These are phyloP conservation scores for Lepisosteus oculatus DNA, from an alignment of 2,113 vertebrate species.

Conservation along the genomic window DNA sequence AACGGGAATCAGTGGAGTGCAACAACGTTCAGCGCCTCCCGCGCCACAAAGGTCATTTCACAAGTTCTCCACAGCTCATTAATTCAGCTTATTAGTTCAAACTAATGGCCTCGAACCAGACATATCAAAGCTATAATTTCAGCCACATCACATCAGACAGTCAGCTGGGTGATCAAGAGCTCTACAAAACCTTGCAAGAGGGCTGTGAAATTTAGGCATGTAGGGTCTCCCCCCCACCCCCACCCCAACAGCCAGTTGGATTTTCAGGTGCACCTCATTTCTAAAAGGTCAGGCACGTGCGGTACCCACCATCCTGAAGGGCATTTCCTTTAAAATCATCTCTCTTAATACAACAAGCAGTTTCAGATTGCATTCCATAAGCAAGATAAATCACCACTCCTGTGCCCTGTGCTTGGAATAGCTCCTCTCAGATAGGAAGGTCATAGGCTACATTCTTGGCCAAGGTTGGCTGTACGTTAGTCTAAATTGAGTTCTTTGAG, in stretches of 20 bases:
- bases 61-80: conserved; percentile 12
- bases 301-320: conserved; percentile 34
- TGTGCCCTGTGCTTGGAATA: conserved; percentile 50
- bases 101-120: conserved; percentile 10
- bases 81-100: conserved; percentile 9
- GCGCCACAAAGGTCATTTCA: conserved; percentile 1
- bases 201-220: neutral
- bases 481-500: conserved; percentile 66
- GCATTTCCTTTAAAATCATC: conserved; percentile 41
- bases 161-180: neutral
- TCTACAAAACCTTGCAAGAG: neutral
- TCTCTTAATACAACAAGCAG: conserved; percentile 42
- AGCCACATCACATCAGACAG: conserved; percentile 1
- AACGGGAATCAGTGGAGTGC: neutral
- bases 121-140: neutral
- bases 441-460: conserved; percentile 64
- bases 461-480: conserved; percentile 57
- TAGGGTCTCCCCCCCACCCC: neutral
- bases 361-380: conserved; percentile 49
- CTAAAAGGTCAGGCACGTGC: conserved; percentile 15
- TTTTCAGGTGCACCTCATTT: neutral
- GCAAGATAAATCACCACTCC: conserved; percentile 55
- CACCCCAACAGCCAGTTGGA: neutral
- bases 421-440: conserved; percentile 63
- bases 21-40: neutral